Evolutionary conservation across 2,113 vertebrate species (phyloP).

Genomic region (Emydura subglobosa): DNA sequence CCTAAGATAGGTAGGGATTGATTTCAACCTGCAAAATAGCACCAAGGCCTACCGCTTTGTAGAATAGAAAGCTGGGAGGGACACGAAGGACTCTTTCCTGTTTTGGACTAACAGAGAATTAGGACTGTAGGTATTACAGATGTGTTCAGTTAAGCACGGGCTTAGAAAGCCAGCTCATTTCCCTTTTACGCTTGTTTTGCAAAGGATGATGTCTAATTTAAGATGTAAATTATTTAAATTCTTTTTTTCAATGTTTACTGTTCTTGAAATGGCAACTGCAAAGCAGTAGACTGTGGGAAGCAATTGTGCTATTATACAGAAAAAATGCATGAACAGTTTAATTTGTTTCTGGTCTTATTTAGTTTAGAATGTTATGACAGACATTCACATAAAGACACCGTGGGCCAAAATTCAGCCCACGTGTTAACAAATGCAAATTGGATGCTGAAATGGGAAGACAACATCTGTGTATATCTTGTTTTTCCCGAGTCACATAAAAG

Average conservation of each 20-base stretch:
- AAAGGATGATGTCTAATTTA: constrained; percentile 45
- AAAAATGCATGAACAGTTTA: constrained; percentile 64
- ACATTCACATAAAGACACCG: constrained; percentile 60
- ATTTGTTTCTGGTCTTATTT: constrained; percentile 67
- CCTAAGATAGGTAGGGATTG: neutral
- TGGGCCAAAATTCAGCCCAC: neutral
- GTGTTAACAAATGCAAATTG: constrained; percentile 11
- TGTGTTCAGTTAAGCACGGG: neutral
- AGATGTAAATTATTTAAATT: constrained; percentile 54
- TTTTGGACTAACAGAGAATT: neutral
- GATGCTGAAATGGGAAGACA: neutral
- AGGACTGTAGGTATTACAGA: fast-evolving
- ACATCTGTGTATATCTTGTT: neutral
- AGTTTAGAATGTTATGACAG: constrained; percentile 70
- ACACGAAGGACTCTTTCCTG: neutral
- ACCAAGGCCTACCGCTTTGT: neutral
- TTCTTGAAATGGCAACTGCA: constrained; percentile 58
- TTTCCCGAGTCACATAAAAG: neutral
- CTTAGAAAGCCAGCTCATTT: constrained; percentile 3
- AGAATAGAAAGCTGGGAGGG: neutral
- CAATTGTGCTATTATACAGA: constrained; percentile 38
- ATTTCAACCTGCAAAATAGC: neutral
- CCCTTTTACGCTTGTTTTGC: neutral
- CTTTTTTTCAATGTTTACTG: constrained; percentile 63
- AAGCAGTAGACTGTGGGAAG: neutral